Evolutionary conservation across 2,888 invertebrate genomes (phyloP).

Genomic region (Lithophane leautieri): DNA sequence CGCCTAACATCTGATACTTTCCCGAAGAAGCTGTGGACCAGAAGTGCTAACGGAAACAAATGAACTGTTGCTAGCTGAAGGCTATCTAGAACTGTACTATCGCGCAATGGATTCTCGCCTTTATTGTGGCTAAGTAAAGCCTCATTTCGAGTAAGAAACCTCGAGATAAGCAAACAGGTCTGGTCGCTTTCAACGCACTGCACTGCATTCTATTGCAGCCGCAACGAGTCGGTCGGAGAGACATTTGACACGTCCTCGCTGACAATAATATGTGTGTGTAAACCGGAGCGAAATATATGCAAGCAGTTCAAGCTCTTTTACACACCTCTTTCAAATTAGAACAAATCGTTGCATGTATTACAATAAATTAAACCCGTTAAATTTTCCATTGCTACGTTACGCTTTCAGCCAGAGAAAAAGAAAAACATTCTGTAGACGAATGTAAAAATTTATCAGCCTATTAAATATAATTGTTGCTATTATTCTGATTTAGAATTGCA

Average conservation of each 20-base stretch:
- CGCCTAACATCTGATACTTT: slow-evolving; percentile 84
- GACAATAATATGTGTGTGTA: slow-evolving; percentile 83
- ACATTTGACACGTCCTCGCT: slow-evolving; percentile 87
- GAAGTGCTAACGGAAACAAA: slow-evolving; percentile 88
- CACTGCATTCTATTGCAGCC: slow-evolving; percentile 87
- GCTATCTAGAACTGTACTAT: slow-evolving; percentile 75
- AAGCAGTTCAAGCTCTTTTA: slow-evolving; percentile 59
- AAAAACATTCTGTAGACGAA: slow-evolving; percentile 17
- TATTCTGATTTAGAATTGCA: slow-evolving; percentile 35
- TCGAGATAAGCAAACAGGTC: slow-evolving; percentile 83
- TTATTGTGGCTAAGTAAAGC: slow-evolving; percentile 67
- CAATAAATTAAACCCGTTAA: slow-evolving; percentile 20
- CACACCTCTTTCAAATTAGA: slow-evolving; percentile 43
- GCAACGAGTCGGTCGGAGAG: slow-evolving; percentile 82
- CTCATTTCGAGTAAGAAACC: slow-evolving; percentile 70
- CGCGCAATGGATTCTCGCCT: slow-evolving; percentile 63
- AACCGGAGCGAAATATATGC: slow-evolving; percentile 77
- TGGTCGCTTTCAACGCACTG: slow-evolving; percentile 83
- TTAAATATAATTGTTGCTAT: slow-evolving; percentile 49
- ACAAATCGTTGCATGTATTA: slow-evolving; percentile 20
- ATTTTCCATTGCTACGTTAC: slow-evolving; percentile 9
- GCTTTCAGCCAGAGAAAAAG: slow-evolving; percentile 10
- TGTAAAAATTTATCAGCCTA: slow-evolving; percentile 33
- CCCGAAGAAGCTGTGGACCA: slow-evolving; percentile 80
- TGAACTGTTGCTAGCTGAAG: slow-evolving; percentile 85